Base-by-base conservation (phyloP, 2,888 invertebrate species). In the Polymixis flavicincta region DNA sequence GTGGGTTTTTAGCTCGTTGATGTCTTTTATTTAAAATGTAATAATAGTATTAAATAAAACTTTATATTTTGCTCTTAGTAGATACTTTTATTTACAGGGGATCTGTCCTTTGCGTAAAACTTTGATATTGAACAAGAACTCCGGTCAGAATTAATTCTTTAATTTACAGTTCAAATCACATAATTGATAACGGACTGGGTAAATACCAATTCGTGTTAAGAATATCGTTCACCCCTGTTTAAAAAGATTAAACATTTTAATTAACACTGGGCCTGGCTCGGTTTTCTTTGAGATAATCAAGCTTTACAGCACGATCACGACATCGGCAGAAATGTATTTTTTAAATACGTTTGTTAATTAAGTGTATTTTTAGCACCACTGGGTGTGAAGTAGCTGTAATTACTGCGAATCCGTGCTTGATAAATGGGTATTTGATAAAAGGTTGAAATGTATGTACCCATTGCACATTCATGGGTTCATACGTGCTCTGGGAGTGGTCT, bases 271-370 rank as follows among this genome's bases (percentile, higher is more conserved):
- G 61, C 54, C 65, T 69, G 63, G 57, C 55, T 71, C 68, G 50
- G 67, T 66, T 74, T 73, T 74, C 57, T 72, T 64, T 61, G 59
- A 85, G 72, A 80, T 84, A 84, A 84, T 77, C 73, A 74, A 67
- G 66, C 54, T 76, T 76, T 74, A 69, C 71, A 72, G 57, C 75
- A 68, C 71, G 64, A 67, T 59, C 74, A 66, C 82, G 72, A 71
- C 71, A 54, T 61, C 22, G 48, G 71, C 70, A 66, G 50, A 59
- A 79, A 74, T 64, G 59, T 64, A 74, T 72, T 74, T 81, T 83
- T 72, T 67, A 70, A 78, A 73, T 65, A 71, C 45, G n/a, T 78
- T 72, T 71, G 67, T 82, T 87, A 84, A 87, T 85, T 87, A 77
- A 83, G 71, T 76, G 72, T 76, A 80, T 78, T 79, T 76, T 86